Base-by-base conservation (phyloP, 2,797 vertebrate genomes). In the Sebastes hubbsi region DNA sequence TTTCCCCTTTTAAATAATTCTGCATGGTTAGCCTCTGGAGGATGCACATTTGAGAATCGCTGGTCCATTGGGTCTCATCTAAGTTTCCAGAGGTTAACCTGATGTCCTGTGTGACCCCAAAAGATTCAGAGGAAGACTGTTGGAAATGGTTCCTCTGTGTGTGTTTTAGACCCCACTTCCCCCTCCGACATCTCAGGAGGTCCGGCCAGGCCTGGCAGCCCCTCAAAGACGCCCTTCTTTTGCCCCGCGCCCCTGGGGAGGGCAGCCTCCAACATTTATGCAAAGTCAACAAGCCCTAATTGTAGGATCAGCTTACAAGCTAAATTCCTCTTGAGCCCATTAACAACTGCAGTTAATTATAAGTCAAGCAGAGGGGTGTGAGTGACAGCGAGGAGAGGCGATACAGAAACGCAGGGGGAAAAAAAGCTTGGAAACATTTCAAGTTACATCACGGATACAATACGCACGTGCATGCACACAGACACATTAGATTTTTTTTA, bases 231-330 rank as follows among this genome's bases (percentile, higher is more conserved):
- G 66, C 74, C 86, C 89, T 92, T 93, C 92, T 94, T 92, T 81
- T 92, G 82, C 93, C 90, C 88, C 20, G 76, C 11, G 62, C 80
- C 94, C 88, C 92, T 72, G 68, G 90, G 91, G 93, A 93, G 81
- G 72, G 75, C 76, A 81, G 77, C 82, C 91, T 83, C 89, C 86
- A 74, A 92, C 93, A 95, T 95, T 95, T 94, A 96, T 96, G 94
- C 94, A 95, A 95, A 96, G 92, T 94, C 95, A 95, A 95, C 94
- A 96, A 94, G 94, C 90, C 91, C 92, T 96, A 96, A 96, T 96
- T 95, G 95, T 92, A 86, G 93, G 91, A 95, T 96, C 93, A 73
- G 80, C 81, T 96, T 96, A 94, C 95, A 88, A 91, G 86, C 85
- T 63, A 92, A 93, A 95, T 95, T 95, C 93, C 89, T 94, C 91